phyloP scores from a whole-genome alignment of 2,113 vertebrate genomes.

The Calidris pugnax region DNA sequence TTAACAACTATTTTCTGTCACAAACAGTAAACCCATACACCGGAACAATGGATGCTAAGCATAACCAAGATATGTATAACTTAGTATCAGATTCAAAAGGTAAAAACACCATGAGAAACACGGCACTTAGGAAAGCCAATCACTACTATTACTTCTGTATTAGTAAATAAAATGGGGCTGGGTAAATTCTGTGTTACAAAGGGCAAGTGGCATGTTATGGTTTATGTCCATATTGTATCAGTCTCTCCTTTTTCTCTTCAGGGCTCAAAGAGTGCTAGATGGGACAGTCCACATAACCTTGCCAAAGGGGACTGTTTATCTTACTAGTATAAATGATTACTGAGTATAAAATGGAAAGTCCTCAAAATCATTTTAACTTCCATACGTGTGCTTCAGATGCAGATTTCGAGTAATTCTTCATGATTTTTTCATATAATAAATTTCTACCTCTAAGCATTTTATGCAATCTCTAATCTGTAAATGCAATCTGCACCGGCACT shows the following conservation, averaged over 20 bases:
- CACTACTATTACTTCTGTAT: neutral
- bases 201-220: neutral
- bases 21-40: neutral
- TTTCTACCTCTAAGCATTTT: neutral
- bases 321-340: neutral
- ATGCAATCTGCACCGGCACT: fast-evolving
- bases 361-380: neutral
- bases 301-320: neutral
- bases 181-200: neutral
- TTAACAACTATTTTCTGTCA: neutral
- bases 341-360: neutral
- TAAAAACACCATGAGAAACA: neutral
- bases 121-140: neutral
- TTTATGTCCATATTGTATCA: neutral
- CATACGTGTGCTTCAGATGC: neutral
- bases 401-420: neutral
- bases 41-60: neutral
- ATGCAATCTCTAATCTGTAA: neutral
- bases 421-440: neutral
- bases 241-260: neutral
- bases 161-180: neutral
- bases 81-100: neutral
- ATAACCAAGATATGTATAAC: neutral
- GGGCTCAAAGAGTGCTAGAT: neutral
- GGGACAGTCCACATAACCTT: neutral